Evolutionary conservation across 2,113 vertebrate species (phyloP).

Genomic region (Hippotragus niger): DNA sequence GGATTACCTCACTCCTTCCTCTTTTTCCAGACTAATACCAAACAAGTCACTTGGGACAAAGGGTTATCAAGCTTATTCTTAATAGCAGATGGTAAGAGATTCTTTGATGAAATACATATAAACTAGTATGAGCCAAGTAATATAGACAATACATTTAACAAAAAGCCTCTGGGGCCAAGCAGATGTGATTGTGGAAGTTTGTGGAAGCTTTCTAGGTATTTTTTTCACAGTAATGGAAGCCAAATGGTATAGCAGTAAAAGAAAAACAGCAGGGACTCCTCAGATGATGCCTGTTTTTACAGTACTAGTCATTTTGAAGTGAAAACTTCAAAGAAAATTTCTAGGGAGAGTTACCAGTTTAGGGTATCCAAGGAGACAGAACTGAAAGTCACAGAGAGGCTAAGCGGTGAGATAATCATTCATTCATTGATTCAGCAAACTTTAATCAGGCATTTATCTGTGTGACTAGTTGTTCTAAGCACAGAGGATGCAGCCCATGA

Average conservation of each 20-base stretch:
- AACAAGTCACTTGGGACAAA: not conserved
- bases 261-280: not conserved
- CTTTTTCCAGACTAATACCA: not conserved
- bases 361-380: not conserved
- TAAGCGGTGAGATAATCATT: not conserved
- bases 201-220: not conserved
- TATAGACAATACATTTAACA: not conserved
- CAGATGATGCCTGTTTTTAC: not conserved
- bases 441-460: not conserved
- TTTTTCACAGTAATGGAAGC: not conserved
- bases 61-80: not conserved
- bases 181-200: not conserved
- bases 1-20: not conserved
- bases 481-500: not conserved
- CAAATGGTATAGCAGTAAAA: not conserved
- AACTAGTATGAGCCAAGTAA: not conserved
- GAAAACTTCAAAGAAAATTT: not conserved
- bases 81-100: not conserved
- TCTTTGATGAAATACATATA: not conserved
- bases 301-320: not conserved
- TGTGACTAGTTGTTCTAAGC: not conserved
- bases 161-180: not conserved
- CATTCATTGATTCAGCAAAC: not conserved
- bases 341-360: not conserved
- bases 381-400: not conserved